Percentiles rank a stretch among this genome's conserved stretches.
Conservation (phyloP, 2,113 vertebrate genomes). For the Tetraodon nigroviridis region DNA sequence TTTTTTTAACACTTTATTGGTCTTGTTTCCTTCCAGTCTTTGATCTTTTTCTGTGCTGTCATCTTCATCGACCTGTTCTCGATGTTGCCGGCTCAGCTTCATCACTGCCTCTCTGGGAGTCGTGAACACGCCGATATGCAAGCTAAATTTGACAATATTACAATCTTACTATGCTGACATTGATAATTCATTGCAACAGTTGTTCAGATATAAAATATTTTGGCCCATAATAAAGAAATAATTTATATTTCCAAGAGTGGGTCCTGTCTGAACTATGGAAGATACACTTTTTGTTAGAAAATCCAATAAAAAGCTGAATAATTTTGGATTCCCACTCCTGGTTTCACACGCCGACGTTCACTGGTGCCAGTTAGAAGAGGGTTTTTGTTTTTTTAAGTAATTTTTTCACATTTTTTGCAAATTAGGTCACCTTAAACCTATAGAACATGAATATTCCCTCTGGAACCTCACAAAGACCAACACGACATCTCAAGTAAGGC, state of each 20-base stretch:
- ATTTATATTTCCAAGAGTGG: slow-evolving; percentile 55
- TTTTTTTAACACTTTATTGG: slow-evolving; percentile 37
- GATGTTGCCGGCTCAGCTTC: background rate
- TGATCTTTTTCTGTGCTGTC: slow-evolving; percentile 1
- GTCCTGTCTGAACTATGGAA: background rate
- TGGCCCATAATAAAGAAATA: slow-evolving; percentile 49
- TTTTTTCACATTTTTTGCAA: too few species aligned
- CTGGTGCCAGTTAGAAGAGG: too few species aligned
- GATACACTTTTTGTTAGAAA: slow-evolving; percentile 1
- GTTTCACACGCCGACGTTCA: too few species aligned
- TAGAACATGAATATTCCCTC: background rate
- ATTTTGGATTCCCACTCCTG: too few species aligned
- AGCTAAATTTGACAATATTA: slow-evolving; percentile 23
- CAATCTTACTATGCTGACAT: slow-evolving; percentile 13
- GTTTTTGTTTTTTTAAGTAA: too few species aligned
- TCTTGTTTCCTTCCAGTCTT: slow-evolving; percentile 30
- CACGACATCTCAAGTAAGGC: slow-evolving; percentile 24
- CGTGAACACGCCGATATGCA: slow-evolving; percentile 10
- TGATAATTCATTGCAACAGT: slow-evolving; percentile 19
- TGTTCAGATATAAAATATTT: slow-evolving; percentile 49
- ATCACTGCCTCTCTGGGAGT: background rate
- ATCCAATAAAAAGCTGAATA: too few species aligned
- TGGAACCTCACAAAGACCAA: background rate
- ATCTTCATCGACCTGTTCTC: slow-evolving; percentile 1
- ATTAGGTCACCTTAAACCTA: too few species aligned